phyloP scores from a whole-genome alignment of 2,113 vertebrate species.

The Mus spicilegus region DNA sequence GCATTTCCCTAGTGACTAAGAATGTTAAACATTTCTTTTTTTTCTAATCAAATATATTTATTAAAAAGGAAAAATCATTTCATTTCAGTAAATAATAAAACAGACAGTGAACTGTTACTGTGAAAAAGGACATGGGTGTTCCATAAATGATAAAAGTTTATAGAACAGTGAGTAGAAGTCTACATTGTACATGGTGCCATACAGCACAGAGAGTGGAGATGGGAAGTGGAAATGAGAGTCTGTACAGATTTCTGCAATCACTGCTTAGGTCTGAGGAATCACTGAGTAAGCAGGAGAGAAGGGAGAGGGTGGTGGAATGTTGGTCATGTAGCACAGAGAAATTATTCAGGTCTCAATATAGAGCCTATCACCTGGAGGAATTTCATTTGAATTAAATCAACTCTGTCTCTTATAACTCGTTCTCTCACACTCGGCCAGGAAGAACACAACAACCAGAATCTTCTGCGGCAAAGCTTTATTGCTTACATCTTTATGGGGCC shows the following conservation, averaged over 20 bases:
- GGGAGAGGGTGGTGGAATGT: not conserved
- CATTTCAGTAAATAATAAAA: not conserved
- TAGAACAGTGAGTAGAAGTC: not conserved
- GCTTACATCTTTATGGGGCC: too few species aligned
- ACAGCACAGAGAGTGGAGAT: not conserved
- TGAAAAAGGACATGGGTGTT: not conserved
- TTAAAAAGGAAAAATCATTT: not conserved
- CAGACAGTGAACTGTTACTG: not conserved
- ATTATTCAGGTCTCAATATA: not conserved
- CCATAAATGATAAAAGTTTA: not conserved
- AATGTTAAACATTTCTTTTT: not conserved
- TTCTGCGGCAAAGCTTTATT: too few species aligned
- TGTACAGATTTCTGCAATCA: not conserved
- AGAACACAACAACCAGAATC: too few species aligned
- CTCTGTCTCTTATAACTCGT: too few species aligned
- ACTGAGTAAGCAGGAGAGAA: not conserved
- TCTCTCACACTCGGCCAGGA: too few species aligned
- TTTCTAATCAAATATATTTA: not conserved
- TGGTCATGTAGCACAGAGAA: not conserved
- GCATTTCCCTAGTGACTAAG: too few species aligned
- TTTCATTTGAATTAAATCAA: not conserved
- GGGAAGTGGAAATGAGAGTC: accelerated
- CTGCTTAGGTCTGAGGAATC: not conserved
- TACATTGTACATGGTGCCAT: not conserved
- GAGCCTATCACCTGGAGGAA: not conserved